phyloP scores from a whole-genome alignment of 2,113 vertebrate species.

The Piaya cayana region DNA sequence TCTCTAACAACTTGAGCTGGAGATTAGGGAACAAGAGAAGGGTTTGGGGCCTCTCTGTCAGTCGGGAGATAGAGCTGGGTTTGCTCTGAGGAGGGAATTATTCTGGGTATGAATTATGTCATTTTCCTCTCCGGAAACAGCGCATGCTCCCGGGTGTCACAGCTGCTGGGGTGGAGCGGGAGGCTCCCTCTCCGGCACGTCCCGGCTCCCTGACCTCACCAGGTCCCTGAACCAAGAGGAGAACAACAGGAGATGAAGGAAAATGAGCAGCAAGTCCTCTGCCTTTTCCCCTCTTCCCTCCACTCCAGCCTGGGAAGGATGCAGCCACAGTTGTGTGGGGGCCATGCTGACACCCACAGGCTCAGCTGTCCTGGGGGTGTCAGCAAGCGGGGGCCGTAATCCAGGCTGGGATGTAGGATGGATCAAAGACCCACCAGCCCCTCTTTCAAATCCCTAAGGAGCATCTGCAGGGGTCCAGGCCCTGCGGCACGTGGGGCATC shows the following conservation, averaged over 20 bases:
- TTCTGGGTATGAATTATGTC: conserved; percentile 70
- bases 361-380: conserved; percentile 21
- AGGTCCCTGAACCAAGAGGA: background rate
- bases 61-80: background rate
- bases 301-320: background rate
- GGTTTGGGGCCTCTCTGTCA: conserved; percentile 12
- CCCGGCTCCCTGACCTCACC: background rate
- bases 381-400: background rate
- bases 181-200: background rate
- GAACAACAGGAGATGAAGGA: background rate
- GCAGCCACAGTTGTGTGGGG: background rate
- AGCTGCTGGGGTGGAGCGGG: background rate
- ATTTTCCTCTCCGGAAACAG: conserved; percentile 68
- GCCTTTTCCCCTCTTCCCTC: background rate
- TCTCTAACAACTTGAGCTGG: background rate
- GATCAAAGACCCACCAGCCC: background rate
- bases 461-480: accelerated
- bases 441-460: background rate
- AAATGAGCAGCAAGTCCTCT: background rate
- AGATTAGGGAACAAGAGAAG: conserved; percentile 31
- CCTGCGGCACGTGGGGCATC: background rate
- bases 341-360: background rate
- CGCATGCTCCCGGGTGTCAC: conserved; percentile 49
- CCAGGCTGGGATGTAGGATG: background rate
- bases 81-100: conserved; percentile 58